phyloP scores from a whole-genome alignment of 2,888 invertebrate genomes.

The Hermodice carunculata region DNA sequence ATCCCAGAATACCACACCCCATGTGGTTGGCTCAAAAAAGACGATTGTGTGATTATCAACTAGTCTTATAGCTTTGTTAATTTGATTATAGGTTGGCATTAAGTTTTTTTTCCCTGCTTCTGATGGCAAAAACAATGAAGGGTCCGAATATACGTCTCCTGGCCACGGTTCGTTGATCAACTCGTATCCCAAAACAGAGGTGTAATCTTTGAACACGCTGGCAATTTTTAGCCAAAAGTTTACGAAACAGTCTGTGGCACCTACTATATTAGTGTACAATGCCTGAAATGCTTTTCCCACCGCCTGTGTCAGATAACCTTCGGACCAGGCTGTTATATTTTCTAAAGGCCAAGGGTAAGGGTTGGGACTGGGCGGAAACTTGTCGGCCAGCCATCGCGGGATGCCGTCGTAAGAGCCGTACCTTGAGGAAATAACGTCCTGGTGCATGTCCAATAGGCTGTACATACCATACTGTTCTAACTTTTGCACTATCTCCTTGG shows the following conservation, averaged over 20 bases:
- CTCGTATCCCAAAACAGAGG: conserved; percentile 52
- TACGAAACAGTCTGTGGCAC: conserved; percentile 38
- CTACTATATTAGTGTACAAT: conserved; percentile 46
- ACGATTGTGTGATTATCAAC: conserved; percentile 48
- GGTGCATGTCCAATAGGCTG: conserved; percentile 54
- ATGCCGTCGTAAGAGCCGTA: conserved; percentile 51
- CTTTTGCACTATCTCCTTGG: conserved; percentile 56
- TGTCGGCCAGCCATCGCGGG: conserved; percentile 50
- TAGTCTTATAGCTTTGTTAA: conserved; percentile 43
- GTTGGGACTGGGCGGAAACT: conserved; percentile 41
- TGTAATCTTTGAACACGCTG: conserved; percentile 31
- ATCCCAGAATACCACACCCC: conserved; percentile 41
- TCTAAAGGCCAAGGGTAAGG: conserved; percentile 52
- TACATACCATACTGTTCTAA: conserved; percentile 47
- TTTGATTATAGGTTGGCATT: conserved; percentile 45
- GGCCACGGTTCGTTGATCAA: conserved; percentile 59
- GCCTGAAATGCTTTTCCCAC: conserved; percentile 49
- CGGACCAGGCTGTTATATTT: conserved; percentile 32
- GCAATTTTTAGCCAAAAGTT: conserved; percentile 50
- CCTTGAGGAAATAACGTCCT: conserved; percentile 46
- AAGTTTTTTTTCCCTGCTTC: conserved; percentile 48
- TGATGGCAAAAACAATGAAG: conserved; percentile 49
- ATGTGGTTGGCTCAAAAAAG: conserved; percentile 60
- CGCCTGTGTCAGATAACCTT: conserved; percentile 51
- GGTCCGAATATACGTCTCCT: conserved; percentile 49